Conservation (phyloP, 2,797 vertebrate species). For the Lepus townsendii region DNA sequence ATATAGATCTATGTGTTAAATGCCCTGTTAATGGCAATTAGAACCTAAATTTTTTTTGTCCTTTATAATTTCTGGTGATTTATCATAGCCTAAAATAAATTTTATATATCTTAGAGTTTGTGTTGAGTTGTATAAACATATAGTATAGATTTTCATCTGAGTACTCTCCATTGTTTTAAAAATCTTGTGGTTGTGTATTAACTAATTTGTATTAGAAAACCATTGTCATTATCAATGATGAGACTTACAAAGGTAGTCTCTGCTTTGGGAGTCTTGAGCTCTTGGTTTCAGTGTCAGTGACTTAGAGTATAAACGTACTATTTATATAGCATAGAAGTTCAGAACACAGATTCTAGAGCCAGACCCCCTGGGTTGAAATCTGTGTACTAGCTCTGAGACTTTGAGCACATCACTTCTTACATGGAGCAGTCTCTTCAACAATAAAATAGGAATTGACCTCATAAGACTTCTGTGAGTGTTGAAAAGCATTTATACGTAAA, state of each 20-base stretch:
- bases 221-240: background rate
- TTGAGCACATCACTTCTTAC: conserved; percentile 40
- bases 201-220: background rate
- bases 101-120: conserved; percentile 40
- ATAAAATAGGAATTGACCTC: background rate
- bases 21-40: conserved; percentile 15
- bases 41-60: conserved; percentile 11
- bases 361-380: background rate
- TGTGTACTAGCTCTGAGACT: background rate
- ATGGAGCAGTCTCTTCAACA: background rate
- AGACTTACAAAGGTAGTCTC: conserved; percentile 1
- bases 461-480: background rate
- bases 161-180: conserved; percentile 42
- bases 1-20: conserved; percentile 56
- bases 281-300: background rate
- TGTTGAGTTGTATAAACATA: conserved; percentile 50
- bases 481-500: conserved; percentile 28
- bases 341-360: background rate
- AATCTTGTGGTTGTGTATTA: conserved; percentile 51
- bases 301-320: background rate
- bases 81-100: conserved; percentile 39
- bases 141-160: conserved; percentile 19
- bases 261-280: background rate
- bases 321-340: conserved; percentile 23
- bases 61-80: conserved; percentile 37